Percentiles rank a stretch among this genome's conserved stretches.
Conservation (phyloP, 2,888 invertebrate species). For the Athetis lepigone region DNA sequence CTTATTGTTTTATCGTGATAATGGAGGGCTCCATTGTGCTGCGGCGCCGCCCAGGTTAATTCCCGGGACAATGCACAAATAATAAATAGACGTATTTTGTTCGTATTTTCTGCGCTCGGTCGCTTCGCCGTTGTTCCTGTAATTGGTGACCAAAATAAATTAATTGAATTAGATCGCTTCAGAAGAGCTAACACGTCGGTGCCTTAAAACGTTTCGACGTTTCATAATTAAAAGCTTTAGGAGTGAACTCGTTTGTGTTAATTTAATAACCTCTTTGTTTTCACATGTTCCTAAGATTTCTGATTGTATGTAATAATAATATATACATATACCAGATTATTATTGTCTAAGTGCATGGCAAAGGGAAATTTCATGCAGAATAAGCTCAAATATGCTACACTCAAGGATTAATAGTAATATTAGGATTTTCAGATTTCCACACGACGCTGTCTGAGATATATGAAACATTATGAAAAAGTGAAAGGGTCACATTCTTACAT, state of each 20-base stretch:
- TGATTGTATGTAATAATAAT: no score
- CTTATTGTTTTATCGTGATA: slow-evolving; percentile 88
- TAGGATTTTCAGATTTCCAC: no score
- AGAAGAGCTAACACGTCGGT: slow-evolving; percentile 82
- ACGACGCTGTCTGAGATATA: no score
- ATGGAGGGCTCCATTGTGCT: slow-evolving; percentile 82
- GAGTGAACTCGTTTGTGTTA: slow-evolving; percentile 74
- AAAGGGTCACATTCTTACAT: no score
- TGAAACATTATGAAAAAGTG: no score
- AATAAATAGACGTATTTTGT: slow-evolving; percentile 90
- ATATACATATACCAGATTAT: no score
- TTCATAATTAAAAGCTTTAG: slow-evolving; percentile 73
- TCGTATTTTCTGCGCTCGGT: slow-evolving; percentile 84
- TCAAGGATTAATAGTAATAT: no score
- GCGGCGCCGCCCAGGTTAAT: slow-evolving; percentile 82
- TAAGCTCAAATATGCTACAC: no score
- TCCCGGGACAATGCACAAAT: slow-evolving; percentile 84
- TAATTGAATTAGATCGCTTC: slow-evolving; percentile 88
- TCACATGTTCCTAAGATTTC: slow-evolving; percentile 23
- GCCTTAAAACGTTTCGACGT: slow-evolving; percentile 84
- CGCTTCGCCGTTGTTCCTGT: slow-evolving; percentile 86
- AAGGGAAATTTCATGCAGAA: no score
- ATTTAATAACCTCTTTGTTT: slow-evolving; percentile 75
- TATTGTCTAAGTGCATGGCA: no score
- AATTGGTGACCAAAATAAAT: slow-evolving; percentile 88